Evolutionary conservation across 2,888 invertebrate species (phyloP).

Genomic region (Eupeodes latifasciatus): DNA sequence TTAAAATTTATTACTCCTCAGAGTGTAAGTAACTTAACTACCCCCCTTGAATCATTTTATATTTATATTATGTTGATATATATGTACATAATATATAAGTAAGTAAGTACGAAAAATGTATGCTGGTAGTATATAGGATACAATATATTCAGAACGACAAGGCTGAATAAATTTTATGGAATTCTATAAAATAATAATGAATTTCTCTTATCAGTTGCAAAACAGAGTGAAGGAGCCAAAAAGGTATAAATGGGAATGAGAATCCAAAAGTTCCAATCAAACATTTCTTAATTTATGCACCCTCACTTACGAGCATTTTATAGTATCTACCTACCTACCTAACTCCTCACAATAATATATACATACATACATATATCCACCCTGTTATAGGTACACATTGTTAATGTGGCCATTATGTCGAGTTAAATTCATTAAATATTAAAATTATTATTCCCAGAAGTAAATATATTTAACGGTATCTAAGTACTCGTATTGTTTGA

Average conservation of each 20-base stretch:
- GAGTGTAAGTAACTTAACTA: conserved; percentile 65
- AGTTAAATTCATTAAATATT: conserved; percentile 69
- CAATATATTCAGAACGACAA: conserved; percentile 20
- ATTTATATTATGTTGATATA: neutral
- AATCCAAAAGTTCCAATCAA: conserved; percentile 62
- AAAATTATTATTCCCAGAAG: conserved; percentile 51
- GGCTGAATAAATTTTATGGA: conserved; percentile 56
- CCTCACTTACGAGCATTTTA: conserved; percentile 40
- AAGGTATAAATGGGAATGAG: conserved; percentile 24
- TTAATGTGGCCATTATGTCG: conserved; percentile 66
- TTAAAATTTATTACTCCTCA: conserved; percentile 74
- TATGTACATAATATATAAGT: neutral
- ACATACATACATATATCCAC: neutral
- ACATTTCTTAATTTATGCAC: conserved; percentile 71
- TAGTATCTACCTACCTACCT: neutral
- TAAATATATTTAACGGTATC: conserved; percentile 1
- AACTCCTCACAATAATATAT: neutral
- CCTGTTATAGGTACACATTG: conserved; percentile 12
- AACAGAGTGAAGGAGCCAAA: conserved; percentile 46
- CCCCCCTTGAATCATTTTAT: conserved; percentile 51
- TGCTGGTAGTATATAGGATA: neutral
- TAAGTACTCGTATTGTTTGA: neutral
- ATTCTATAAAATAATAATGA: conserved; percentile 75
- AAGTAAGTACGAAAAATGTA: neutral
- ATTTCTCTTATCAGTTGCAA: conserved; percentile 73